Base-by-base conservation (phyloP, 2,888 invertebrate genomes). In the Torymus texanus region DNA sequence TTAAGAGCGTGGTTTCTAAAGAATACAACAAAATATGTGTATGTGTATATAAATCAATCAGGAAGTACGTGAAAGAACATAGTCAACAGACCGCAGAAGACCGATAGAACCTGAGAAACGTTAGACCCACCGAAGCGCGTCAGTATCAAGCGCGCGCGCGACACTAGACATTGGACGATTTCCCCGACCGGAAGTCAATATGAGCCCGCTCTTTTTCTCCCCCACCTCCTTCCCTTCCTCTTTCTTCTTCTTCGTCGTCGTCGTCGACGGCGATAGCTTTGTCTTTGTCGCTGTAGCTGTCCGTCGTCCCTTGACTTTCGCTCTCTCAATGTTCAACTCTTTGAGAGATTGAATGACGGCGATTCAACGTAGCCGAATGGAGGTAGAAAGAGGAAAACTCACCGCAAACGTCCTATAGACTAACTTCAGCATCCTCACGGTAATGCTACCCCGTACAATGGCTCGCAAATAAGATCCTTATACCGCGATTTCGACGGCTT, bases 181-280 rank as follows among this genome's bases (percentile, higher is more conserved):
- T 67, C 61, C 21, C 24, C 41, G 62, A 62, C 62, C 72, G 72
- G 53, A 75, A 75, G 75, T 75, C 75, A 67, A 75, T 75, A 67
- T 53, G 67, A 59, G 59, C 55, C 41, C 29, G 13, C 51, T 29
- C 63, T 50, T 29, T 63, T 56, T 56, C 24, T 68, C 41, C 67
- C 41, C 41, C 41, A 41, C 41, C 41, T 8, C 10, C 41, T n/a
- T n/a, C n/a, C n/a, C n/a, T n/a, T n/a, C n/a, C n/a, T n/a, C n/a
- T n/a, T n/a, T n/a, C 41, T 41, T 41, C 41, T 41, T 41, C 8
- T 41, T 41, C 41, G 41, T 41, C 41, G 41, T 56, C 55, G 24
- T 16, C 41, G 21, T 63, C 55, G 14, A 16, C 51, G 63, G 2
- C 67, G 67, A 75, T 75, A 67, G 66, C 75, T 75, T 75, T 67